Evolutionary conservation across 64 coral and sea anemone genomes (phyloP).

Genomic region (Dendrophyllia cribrosa): DNA sequence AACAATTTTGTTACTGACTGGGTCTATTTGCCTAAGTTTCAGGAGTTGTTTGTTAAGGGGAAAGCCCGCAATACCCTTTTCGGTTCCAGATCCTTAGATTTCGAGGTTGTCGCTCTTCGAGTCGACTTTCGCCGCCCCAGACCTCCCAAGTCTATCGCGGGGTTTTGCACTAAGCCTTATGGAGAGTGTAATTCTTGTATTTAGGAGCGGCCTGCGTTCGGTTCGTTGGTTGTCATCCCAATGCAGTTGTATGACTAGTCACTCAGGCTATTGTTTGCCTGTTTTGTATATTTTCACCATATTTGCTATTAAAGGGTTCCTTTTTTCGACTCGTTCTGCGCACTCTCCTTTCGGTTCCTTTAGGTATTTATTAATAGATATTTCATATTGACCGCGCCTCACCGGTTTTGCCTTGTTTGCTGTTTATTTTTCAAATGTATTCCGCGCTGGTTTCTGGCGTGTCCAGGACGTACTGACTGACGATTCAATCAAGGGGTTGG

Average conservation of each 20-base stretch:
- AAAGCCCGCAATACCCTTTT: conserved; percentile 24
- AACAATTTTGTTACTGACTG: conserved; percentile 46
- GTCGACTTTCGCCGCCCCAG: neutral
- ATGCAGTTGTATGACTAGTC: neutral
- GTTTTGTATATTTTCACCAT: neutral
- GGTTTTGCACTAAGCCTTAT: neutral
- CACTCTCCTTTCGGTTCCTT: too few relatives aligned
- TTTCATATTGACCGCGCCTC: too few relatives aligned
- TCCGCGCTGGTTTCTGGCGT: conserved; percentile 12
- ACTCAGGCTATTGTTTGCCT: neutral
- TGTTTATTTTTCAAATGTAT: neutral
- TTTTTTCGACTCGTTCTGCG: neutral
- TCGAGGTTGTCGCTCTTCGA: neutral
- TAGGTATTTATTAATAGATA: too few relatives aligned
- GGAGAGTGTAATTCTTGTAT: neutral
- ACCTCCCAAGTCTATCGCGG: neutral
- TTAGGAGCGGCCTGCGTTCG: neutral
- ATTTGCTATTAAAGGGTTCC: neutral
- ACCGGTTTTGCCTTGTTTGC: too few relatives aligned
- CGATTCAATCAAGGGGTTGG: neutral
- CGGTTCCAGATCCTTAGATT: neutral
- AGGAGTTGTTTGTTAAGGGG: conserved; percentile 12
- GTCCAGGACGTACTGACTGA: neutral
- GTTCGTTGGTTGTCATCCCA: neutral
- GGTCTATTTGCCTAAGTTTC: conserved; percentile 14